Conservation (phyloP, 2,113 vertebrate species). For the Anoplopoma fimbria region DNA sequence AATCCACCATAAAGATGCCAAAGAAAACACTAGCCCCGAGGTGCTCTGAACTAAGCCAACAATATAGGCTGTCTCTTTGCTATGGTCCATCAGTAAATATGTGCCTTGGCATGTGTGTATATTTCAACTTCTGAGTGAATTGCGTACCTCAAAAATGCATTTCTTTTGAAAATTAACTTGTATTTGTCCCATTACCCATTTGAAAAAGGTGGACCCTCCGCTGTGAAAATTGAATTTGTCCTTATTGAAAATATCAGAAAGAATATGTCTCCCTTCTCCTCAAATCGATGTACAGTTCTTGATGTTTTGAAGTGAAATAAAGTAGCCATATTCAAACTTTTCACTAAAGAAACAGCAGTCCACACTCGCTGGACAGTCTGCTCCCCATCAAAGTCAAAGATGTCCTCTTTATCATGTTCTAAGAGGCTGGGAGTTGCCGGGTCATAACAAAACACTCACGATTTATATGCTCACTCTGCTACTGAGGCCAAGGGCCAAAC, state of each 20-base stretch:
- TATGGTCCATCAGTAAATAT: constrained; percentile 46
- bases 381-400: constrained; percentile 61
- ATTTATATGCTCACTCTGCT: constrained; percentile 74
- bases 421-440: constrained; percentile 69
- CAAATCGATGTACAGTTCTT: not conserved
- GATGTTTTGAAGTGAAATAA: constrained; percentile 10
- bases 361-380: constrained; percentile 44
- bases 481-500: constrained; percentile 68
- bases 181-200: not conserved
- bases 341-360: constrained; percentile 10
- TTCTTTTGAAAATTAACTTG: not conserved
- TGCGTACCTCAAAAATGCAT: constrained; percentile 18
- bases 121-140: constrained; percentile 10
- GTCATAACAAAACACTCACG: constrained; percentile 72
- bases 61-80: constrained; percentile 71
- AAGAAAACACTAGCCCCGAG: constrained; percentile 75
- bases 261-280: not conserved
- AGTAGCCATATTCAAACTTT: not conserved
- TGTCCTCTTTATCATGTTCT: constrained; percentile 67
- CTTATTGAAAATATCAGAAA: not conserved
- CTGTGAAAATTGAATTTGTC: not conserved
- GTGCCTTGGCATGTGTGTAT: constrained; percentile 33
- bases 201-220: not conserved
- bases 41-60: constrained; percentile 71
- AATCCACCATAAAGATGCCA: constrained; percentile 81